Evolutionary conservation across 2,888 invertebrate genomes (phyloP).

Genomic region (Lypha dubia): DNA sequence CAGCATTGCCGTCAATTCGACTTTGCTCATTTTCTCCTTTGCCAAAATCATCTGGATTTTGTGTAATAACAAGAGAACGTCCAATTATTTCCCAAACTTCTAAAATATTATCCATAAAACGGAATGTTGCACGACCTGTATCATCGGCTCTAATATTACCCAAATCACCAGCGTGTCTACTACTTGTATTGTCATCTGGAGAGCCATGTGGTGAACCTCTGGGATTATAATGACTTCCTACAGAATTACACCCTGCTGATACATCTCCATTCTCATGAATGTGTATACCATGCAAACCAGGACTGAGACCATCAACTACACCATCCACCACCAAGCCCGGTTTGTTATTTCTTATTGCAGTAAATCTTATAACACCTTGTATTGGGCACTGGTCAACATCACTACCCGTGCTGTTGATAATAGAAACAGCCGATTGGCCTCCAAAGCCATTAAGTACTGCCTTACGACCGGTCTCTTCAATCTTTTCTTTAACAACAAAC

Average conservation of each 20-base stretch:
- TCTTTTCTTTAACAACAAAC: slow-evolving; percentile 83
- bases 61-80: slow-evolving; percentile 90
- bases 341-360: slow-evolving; percentile 81
- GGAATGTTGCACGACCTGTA: slow-evolving; percentile 87
- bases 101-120: slow-evolving; percentile 85
- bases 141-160: slow-evolving; percentile 86
- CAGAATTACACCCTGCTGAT: slow-evolving; percentile 85
- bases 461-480: slow-evolving; percentile 87
- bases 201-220: slow-evolving; percentile 84
- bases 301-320: slow-evolving; percentile 90
- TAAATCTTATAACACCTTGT: slow-evolving; percentile 90
- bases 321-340: slow-evolving; percentile 91
- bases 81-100: slow-evolving; percentile 90
- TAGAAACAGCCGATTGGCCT: slow-evolving; percentile 89
- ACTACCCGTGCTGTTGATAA: slow-evolving; percentile 85
- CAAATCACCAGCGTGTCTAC: slow-evolving; percentile 87
- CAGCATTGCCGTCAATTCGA: slow-evolving; percentile 86
- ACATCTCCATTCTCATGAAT: slow-evolving; percentile 91
- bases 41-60: slow-evolving; percentile 86
- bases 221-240: slow-evolving; percentile 87
- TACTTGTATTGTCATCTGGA: slow-evolving; percentile 82
- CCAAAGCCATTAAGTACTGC: slow-evolving; percentile 93
- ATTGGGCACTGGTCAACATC: slow-evolving; percentile 82
- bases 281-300: slow-evolving; percentile 84
- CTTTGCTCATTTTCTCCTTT: slow-evolving; percentile 84